Conservation (phyloP, 2,113 vertebrate species). For the Amazona vittata region DNA sequence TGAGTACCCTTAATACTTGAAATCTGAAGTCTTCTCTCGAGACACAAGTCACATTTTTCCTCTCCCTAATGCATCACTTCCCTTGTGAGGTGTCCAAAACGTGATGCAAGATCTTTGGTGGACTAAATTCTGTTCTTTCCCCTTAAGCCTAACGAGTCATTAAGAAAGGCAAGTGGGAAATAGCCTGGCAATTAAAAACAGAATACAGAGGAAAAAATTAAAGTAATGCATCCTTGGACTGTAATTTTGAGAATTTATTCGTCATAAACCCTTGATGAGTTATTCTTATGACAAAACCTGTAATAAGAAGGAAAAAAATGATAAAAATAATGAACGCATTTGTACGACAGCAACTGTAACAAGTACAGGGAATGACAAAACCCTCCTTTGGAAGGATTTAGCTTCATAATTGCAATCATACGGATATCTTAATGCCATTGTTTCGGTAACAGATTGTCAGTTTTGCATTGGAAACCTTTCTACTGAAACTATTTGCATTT, state of each 20-base stretch:
- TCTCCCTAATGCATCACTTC: not conserved
- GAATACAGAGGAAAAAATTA: constrained; percentile 53
- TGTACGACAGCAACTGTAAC: constrained; percentile 31
- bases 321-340: constrained; percentile 40
- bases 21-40: not conserved
- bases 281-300: constrained; percentile 63
- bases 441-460: not conserved
- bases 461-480: constrained; percentile 27
- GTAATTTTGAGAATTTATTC: constrained; percentile 70
- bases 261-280: constrained; percentile 64
- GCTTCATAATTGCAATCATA: constrained; percentile 17
- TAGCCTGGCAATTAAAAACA: constrained; percentile 56
- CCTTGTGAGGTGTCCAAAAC: not conserved
- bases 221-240: constrained; percentile 64
- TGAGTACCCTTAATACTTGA: not conserved
- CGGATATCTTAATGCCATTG: not conserved
- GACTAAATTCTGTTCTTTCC: constrained; percentile 39
- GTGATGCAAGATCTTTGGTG: not conserved
- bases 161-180: constrained; percentile 59
- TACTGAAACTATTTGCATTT: not conserved
- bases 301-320: constrained; percentile 18
- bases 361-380: constrained; percentile 20
- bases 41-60: not conserved
- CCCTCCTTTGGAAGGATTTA: not conserved
- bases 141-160: constrained; percentile 64